phyloP scores from a whole-genome alignment of 2,797 vertebrate genomes.

The Orientallactaga sibirica region DNA sequence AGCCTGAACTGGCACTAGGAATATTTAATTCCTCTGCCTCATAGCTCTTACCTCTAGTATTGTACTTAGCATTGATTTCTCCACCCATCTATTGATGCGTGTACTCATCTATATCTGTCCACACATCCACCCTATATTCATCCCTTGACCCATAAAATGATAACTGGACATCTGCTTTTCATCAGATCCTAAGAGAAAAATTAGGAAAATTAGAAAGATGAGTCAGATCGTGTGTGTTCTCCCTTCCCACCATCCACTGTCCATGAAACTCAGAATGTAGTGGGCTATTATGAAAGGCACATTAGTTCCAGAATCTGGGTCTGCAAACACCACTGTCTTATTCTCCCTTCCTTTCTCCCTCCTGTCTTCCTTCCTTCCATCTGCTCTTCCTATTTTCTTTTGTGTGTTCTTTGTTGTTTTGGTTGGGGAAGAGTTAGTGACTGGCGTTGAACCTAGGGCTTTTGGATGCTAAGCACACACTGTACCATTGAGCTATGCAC shows the following conservation, averaged over 20 bases:
- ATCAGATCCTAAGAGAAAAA: not conserved
- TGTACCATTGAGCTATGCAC: not conserved
- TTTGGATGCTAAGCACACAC: not conserved
- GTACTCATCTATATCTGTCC: not conserved
- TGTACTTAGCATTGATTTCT: constrained; percentile 36
- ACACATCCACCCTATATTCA: not conserved
- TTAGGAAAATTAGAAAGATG: not conserved
- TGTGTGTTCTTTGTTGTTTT: not conserved
- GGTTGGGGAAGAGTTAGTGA: not conserved
- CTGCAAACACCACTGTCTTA: not conserved
- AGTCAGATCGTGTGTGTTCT: not conserved
- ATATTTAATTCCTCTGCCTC: constrained; percentile 51
- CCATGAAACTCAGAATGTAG: not conserved
- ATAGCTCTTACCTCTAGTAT: constrained; percentile 15
- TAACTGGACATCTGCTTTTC: not conserved
- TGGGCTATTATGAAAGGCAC: not conserved
- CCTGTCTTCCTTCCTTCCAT: not conserved
- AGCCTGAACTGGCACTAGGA: constrained; percentile 11
- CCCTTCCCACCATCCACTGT: not conserved
- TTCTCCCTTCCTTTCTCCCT: not conserved
- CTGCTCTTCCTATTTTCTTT: not conserved
- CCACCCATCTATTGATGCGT: not conserved
- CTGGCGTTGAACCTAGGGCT: not conserved
- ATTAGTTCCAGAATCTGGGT: not conserved
- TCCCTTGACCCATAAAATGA: not conserved